Evolutionary conservation across 2,113 vertebrate species (phyloP).

Genomic region (Tiliqua scincoides): DNA sequence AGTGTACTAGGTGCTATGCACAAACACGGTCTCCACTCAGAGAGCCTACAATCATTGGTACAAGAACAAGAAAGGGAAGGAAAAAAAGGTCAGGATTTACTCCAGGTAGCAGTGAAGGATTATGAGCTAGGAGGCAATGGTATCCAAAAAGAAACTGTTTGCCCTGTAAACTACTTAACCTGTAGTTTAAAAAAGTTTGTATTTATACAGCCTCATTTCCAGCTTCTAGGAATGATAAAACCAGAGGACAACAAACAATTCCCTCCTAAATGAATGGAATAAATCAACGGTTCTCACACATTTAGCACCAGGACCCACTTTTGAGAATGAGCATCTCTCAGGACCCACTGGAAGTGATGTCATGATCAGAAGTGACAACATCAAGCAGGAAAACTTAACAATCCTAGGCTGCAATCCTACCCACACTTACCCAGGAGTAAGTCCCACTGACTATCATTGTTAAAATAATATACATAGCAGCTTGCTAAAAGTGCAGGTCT

Average conservation of each 20-base stretch:
- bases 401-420: no score
- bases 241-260: neutral
- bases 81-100: neutral
- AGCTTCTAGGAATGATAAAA: slow-evolving; percentile 1
- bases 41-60: neutral
- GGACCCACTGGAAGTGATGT: no score
- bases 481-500: no score
- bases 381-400: no score
- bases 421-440: no score
- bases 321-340: no score
- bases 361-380: no score
- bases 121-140: neutral
- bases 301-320: no score
- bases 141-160: neutral
- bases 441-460: no score
- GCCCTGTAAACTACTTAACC: neutral
- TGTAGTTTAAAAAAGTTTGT: neutral
- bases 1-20: neutral
- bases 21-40: neutral
- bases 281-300: no score
- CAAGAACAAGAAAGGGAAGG: neutral
- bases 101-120: neutral
- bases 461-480: no score
- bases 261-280: neutral
- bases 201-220: neutral